phyloP scores from a whole-genome alignment of 1,140 invertebrate genomes.

The Adoxophyes honmai region DNA sequence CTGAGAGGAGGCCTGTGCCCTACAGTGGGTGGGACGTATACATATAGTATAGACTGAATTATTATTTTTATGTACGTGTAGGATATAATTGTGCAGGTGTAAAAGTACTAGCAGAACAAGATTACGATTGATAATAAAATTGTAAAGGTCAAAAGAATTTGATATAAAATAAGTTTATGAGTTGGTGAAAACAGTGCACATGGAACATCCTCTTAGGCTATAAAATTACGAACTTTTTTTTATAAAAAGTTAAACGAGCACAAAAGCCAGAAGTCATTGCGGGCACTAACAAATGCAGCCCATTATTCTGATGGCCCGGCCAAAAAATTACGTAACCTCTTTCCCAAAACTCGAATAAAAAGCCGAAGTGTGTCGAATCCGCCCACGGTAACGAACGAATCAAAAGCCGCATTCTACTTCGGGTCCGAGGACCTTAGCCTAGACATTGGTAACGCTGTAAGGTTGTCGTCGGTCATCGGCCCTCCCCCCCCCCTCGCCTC shows the following conservation, averaged over 20 bases:
- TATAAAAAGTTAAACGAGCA: background rate
- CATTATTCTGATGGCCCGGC: background rate
- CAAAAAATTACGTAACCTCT: conserved; percentile 35
- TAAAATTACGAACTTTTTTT: no score
- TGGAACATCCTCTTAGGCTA: no score
- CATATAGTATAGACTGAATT: no score
- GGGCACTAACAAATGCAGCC: background rate
- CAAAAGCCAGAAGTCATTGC: background rate
- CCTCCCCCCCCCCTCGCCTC: conserved; percentile 44
- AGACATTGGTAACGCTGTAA: conserved; percentile 66
- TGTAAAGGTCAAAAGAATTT: no score
- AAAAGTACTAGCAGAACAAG: no score
- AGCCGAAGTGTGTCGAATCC: conserved; percentile 34
- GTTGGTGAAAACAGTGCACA: no score
- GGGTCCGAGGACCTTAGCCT: conserved; percentile 61
- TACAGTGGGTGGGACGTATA: no score
- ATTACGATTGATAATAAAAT: no score
- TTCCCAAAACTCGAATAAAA: conserved; percentile 28
- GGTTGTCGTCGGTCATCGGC: conserved; percentile 66
- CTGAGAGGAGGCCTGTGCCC: no score
- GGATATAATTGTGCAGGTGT: no score
- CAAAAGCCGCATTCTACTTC: conserved; percentile 46
- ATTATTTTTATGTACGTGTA: no score
- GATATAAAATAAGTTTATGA: no score
- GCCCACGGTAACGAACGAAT: conserved; percentile 37